phyloP scores from a whole-genome alignment of 2,888 invertebrate genomes.

The Limnephilus auricula region DNA sequence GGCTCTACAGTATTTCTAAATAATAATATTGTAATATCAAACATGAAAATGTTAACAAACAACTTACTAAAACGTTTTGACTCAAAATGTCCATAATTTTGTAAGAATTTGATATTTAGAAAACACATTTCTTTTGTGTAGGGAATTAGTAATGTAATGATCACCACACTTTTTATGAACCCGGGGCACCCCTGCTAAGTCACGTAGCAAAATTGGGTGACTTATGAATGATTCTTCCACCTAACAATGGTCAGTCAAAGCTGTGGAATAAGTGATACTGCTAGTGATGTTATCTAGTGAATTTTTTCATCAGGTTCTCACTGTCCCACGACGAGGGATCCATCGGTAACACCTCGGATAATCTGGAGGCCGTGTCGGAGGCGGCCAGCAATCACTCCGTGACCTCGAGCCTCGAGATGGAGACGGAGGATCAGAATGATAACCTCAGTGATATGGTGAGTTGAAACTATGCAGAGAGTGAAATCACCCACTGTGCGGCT shows the following conservation, averaged over 20 bases:
- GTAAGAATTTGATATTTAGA: too few species aligned
- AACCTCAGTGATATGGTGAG: constrained; percentile 96
- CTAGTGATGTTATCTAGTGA: too few species aligned
- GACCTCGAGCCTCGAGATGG: constrained; percentile 91
- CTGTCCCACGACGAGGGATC: constrained; percentile 95
- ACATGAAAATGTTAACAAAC: too few species aligned
- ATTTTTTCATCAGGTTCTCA: constrained; percentile 81
- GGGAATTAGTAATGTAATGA: too few species aligned
- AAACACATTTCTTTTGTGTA: too few species aligned
- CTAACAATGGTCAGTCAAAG: background rate
- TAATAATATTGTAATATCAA: too few species aligned
- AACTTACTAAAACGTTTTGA: too few species aligned
- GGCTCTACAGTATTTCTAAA: too few species aligned
- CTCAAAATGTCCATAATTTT: too few species aligned
- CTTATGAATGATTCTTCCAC: background rate
- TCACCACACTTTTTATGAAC: too few species aligned
- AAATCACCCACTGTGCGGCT: background rate
- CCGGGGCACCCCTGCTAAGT: too few species aligned
- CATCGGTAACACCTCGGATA: constrained; percentile 94
- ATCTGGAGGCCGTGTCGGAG: constrained; percentile 96
- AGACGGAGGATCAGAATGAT: constrained; percentile 92
- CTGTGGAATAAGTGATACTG: background rate
- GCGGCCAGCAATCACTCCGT: constrained; percentile 96
- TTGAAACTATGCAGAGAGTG: background rate
- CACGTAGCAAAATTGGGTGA: too few species aligned